Evolutionary conservation across 2,888 invertebrate species (phyloP).

Genomic region (Mythimna albipuncta): DNA sequence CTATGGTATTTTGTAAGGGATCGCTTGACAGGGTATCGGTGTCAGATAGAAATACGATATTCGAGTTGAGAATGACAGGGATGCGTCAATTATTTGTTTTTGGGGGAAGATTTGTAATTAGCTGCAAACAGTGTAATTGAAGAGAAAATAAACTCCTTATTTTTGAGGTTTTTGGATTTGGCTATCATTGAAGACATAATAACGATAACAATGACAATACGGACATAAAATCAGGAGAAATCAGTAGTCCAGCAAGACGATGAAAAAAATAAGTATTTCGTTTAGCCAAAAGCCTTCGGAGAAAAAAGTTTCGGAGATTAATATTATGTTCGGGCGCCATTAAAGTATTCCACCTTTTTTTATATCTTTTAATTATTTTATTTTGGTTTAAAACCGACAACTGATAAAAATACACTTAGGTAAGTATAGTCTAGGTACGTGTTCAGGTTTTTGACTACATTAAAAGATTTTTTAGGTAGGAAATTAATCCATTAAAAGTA

Average conservation of each 20-base stretch:
- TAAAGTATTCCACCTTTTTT: too few relatives aligned
- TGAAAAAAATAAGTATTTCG: too few relatives aligned
- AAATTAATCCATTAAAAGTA: too few relatives aligned
- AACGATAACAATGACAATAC: background rate
- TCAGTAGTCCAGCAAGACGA: background rate
- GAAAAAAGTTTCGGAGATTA: too few relatives aligned
- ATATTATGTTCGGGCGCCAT: too few relatives aligned
- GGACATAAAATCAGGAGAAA: background rate
- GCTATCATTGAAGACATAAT: background rate
- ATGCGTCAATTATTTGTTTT: conserved; percentile 14
- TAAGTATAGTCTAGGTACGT: too few relatives aligned
- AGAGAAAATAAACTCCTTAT: background rate
- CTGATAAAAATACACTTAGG: too few relatives aligned
- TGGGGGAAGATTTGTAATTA: conserved; percentile 1
- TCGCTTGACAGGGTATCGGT: conserved; percentile 17
- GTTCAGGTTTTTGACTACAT: too few relatives aligned
- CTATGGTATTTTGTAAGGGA: conserved; percentile 23
- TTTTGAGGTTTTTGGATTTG: background rate
- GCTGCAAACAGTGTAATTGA: background rate
- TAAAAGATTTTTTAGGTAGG: too few relatives aligned
- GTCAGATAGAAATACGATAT: conserved; percentile 39
- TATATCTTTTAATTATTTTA: too few relatives aligned
- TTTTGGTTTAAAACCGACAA: too few relatives aligned
- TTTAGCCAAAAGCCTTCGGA: too few relatives aligned
- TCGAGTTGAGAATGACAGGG: background rate